Evolutionary conservation across 1,140 invertebrate species (phyloP).

Genomic region (Drosophila serrata): DNA sequence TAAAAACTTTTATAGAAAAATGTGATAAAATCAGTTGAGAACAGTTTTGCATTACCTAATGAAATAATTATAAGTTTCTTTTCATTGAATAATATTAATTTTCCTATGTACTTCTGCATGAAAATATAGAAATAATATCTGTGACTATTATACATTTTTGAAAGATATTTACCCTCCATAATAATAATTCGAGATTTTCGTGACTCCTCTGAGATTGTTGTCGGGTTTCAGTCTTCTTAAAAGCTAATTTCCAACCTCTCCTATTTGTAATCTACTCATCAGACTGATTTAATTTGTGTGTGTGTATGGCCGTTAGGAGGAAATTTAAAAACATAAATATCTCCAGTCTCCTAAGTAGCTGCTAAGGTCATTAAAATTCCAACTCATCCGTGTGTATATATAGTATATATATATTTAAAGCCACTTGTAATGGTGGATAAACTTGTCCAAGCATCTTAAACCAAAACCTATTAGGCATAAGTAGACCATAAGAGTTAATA

Average conservation of each 20-base stretch:
- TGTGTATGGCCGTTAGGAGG: conserved; percentile 26
- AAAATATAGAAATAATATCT: not conserved
- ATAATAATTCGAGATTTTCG: not conserved
- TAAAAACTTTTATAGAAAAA: not conserved
- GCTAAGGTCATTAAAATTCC: conserved; percentile 54
- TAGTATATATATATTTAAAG: conserved; percentile 26
- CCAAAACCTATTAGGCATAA: conserved; percentile 62
- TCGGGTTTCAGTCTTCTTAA: conserved; percentile 21
- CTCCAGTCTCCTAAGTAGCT: conserved; percentile 43
- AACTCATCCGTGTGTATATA: conserved; percentile 25
- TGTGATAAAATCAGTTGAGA: not conserved
- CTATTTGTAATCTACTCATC: conserved; percentile 51
- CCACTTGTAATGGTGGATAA: conserved; percentile 31
- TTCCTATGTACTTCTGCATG: not conserved
- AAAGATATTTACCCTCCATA: not conserved
- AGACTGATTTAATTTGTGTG: conserved; percentile 68
- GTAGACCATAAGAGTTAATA: conserved; percentile 65
- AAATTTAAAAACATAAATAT: conserved; percentile 50
- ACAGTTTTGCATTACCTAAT: not conserved
- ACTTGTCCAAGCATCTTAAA: conserved; percentile 66
- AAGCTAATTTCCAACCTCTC: conserved; percentile 16
- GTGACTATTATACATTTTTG: too few relatives aligned
- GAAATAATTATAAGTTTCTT: not conserved
- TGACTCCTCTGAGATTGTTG: not conserved
- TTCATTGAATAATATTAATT: not conserved